Evolutionary conservation across 1,140 invertebrate genomes (phyloP).

Genomic region (Cardiocondyla obscurior): DNA sequence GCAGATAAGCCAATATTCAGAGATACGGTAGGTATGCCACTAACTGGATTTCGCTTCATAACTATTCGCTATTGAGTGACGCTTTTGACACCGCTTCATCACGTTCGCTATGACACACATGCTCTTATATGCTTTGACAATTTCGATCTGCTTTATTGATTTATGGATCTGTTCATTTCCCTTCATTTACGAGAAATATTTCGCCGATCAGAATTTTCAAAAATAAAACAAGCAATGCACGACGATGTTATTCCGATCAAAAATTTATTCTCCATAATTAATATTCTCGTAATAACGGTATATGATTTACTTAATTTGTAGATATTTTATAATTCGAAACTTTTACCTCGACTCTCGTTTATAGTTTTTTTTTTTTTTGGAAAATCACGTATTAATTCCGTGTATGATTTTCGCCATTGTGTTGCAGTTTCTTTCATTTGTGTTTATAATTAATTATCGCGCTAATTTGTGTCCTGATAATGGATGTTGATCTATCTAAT

Average conservation of each 20-base stretch:
- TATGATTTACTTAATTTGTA: neutral
- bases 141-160: conserved; percentile 36
- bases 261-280: neutral
- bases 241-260: neutral
- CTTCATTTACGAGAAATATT: neutral
- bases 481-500: conserved; percentile 35
- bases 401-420: neutral
- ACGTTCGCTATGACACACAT: conserved; percentile 56
- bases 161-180: neutral
- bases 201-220: neutral
- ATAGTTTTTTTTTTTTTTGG: too few relatives aligned
- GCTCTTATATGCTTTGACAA: conserved; percentile 18
- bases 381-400: neutral
- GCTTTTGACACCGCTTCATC: conserved; percentile 54
- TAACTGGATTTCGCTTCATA: conserved; percentile 74
- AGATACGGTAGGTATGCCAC: conserved; percentile 71
- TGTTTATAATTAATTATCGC: conserved; percentile 39
- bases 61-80: conserved; percentile 73
- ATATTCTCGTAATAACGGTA: neutral
- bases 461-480: conserved; percentile 39
- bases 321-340: neutral
- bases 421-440: neutral
- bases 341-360: too few relatives aligned
- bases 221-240: neutral
- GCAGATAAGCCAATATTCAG: conserved; percentile 3